Evolutionary conservation across 2,113 vertebrate species (phyloP).

Genomic region (Xiphophorus maculatus): DNA sequence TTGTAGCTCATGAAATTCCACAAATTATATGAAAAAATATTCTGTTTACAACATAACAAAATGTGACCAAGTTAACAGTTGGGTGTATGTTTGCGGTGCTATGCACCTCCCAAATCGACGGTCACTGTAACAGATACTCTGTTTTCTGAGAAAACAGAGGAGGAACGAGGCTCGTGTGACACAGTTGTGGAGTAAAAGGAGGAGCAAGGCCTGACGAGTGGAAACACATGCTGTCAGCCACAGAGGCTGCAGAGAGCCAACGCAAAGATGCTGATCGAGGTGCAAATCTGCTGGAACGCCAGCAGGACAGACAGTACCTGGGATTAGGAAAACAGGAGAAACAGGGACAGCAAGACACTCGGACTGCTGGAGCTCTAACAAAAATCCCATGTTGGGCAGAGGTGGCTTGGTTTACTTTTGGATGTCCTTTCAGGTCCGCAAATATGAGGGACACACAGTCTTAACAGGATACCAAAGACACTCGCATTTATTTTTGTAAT

Average conservation of each 20-base stretch:
- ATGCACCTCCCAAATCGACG: conserved; percentile 1
- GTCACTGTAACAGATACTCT: background rate
- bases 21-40: background rate
- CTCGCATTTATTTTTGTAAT: conserved; percentile 9
- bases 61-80: too few relatives aligned
- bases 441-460: conserved; percentile 10
- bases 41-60: background rate
- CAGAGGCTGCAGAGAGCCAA: conserved; percentile 58
- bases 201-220: conserved; percentile 60
- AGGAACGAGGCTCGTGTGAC: conserved; percentile 39
- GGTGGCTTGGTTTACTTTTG: background rate
- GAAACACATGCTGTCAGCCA: conserved; percentile 65
- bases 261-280: conserved; percentile 60
- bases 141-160: conserved; percentile 34
- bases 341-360: conserved; percentile 22
- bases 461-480: conserved; percentile 9
- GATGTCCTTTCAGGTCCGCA: conserved; percentile 20
- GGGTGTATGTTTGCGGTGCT: too few relatives aligned
- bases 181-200: conserved; percentile 27
- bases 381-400: background rate
- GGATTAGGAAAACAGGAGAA: conserved; percentile 46
- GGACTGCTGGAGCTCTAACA: background rate
- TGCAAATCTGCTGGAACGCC: conserved; percentile 54
- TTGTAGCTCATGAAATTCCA: background rate
- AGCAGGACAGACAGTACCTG: conserved; percentile 42